A percentile compares a stretch with the other conserved stretches of the same genome.
These are phyloP conservation scores for Dusona sp. DNA, from an alignment of 2,888 invertebrate genomes.

Conservation along the genomic window DNA sequence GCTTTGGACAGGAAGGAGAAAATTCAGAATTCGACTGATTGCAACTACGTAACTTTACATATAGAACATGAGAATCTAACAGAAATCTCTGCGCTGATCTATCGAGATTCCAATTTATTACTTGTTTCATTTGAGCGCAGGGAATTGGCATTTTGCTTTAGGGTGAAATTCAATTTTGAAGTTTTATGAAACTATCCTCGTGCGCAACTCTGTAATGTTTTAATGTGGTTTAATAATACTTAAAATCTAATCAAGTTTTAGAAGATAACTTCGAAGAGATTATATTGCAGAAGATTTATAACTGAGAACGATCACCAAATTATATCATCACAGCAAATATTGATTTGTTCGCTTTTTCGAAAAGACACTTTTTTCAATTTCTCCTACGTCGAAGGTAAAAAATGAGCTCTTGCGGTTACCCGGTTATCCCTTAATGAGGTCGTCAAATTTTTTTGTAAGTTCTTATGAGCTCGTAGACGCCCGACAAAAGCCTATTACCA, in stretches of 20 bases:
- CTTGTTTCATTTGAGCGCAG: background rate
- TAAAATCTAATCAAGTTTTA: background rate
- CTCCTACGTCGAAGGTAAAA: background rate
- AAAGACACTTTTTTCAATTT: background rate
- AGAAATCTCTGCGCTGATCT: background rate
- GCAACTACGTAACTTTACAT: background rate
- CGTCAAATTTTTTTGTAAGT: slow-evolving; percentile 51
- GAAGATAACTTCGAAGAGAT: background rate
- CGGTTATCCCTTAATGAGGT: slow-evolving; percentile 52
- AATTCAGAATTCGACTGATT: slow-evolving; percentile 33
- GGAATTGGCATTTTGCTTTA: background rate
- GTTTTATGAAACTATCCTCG: background rate
- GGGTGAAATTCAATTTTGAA: background rate
- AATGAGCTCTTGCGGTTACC: slow-evolving; percentile 26
- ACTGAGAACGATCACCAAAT: background rate
- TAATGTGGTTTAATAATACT: background rate
- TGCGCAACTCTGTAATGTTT: background rate
- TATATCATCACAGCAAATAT: background rate
- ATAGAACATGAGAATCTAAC: background rate
- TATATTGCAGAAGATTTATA: background rate
- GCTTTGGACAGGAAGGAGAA: background rate
- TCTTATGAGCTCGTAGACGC: slow-evolving; percentile 54
- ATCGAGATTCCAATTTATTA: background rate
- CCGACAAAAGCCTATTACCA: slow-evolving; percentile 34
- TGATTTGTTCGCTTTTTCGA: background rate